Evolutionary conservation across 2,888 invertebrate species (phyloP), one percentile per base, ranked within the genome.

Genomic region (Lepidocyrtinus sp.): DNA sequence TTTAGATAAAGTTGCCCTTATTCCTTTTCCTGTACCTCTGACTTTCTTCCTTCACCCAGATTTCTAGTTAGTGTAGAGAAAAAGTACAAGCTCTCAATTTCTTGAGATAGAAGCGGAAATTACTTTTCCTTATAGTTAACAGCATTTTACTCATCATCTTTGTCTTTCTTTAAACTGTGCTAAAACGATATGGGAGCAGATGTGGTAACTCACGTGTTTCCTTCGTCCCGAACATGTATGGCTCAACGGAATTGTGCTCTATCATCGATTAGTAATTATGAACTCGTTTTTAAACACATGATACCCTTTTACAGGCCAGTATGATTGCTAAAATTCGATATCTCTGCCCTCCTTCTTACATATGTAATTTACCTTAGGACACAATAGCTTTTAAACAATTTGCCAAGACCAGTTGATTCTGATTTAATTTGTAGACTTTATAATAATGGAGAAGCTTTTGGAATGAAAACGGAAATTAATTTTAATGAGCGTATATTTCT

Each of bases 1-100:
- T 81, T 75, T 82, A 85, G 86, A 86, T 86, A 85, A 85, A 84
- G 83, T 83, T 82, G 83, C 81, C 75, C 72, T 74, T 81, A 64
- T 74, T 78, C 70, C 62, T 79, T 55, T 63, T 59, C 9, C 25
- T n/a, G n/a, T n/a, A 55, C 15, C 74, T 74, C 67, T 50, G 65
- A 73, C 78, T 68, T 78, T 24, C 25, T 78, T 61, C 22, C 61
- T 2, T 2, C 61, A 22, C 61, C 17, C 72, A 61, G 21, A 27
- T 78, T 70, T 68, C 78, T 67, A 61, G 46, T 59, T 74, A 69
- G 61, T 22, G 79, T 73, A 55, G 59, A 46, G 45, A 55, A 25
- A 67, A n/a, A 22, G 59, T 12, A 50, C 17, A 50, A 50, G 50
- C 50, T 50, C 2, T 50, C 50, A 50, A n/a, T 50, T 50, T 50